These are phyloP conservation scores for Pardosa pseudoannulata DNA, from an alignment of 2,888 invertebrate species.

Conservation along the genomic window DNA sequence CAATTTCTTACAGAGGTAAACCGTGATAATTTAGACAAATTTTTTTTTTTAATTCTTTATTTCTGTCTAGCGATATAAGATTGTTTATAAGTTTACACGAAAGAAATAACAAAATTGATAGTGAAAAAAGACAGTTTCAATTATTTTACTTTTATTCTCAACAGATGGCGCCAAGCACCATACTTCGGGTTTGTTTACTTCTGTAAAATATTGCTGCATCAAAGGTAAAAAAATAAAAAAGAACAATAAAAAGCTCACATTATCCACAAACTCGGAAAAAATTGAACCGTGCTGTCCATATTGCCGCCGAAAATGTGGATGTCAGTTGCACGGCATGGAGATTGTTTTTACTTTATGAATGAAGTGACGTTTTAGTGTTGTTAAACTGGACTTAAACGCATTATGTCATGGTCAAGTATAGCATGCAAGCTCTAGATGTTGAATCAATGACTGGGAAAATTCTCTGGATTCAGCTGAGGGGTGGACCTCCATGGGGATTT, in stretches of 20 bases:
- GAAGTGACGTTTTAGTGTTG: background rate
- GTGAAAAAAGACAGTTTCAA: too few species aligned
- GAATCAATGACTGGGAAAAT: conserved; percentile 80
- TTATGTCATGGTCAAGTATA: conserved; percentile 34
- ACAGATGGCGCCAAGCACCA: background rate
- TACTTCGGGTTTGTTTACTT: background rate
- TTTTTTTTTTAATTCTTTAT: too few species aligned
- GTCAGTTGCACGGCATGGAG: background rate
- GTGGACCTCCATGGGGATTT: conserved; percentile 87
- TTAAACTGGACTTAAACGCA: background rate
- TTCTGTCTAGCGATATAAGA: too few species aligned
- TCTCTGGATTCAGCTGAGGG: conserved; percentile 79
- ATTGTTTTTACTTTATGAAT: background rate
- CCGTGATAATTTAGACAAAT: too few species aligned
- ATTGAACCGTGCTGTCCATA: background rate
- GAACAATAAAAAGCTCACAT: background rate
- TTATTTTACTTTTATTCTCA: too few species aligned
- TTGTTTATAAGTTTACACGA: too few species aligned
- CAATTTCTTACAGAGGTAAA: too few species aligned
- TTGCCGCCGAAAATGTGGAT: background rate
- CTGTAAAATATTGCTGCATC: background rate
- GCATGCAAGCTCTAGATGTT: conserved; percentile 27
- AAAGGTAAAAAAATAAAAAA: background rate
- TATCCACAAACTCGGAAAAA: conserved; percentile 3
- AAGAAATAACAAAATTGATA: too few species aligned